These are phyloP conservation scores for Bradypus variegatus DNA, from an alignment of 2,797 vertebrate genomes.

Conservation along the genomic window DNA sequence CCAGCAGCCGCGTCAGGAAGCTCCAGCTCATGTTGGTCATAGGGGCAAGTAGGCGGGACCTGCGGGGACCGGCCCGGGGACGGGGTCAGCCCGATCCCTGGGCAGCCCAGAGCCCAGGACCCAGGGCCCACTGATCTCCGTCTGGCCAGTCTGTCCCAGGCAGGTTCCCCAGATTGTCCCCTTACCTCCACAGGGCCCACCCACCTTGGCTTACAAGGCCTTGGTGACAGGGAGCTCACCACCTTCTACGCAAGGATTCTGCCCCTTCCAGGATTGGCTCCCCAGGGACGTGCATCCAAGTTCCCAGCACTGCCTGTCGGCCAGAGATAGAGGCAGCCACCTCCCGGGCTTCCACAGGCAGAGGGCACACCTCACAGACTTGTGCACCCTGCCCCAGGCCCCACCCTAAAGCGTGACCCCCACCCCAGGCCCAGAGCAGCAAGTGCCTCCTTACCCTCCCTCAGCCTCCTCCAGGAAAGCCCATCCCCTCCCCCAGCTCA, in stretches of 20 bases:
- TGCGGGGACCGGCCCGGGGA: constrained; percentile 59
- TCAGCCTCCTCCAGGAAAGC: background rate
- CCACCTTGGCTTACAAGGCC: background rate
- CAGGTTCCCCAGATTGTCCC: background rate
- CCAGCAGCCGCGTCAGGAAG: constrained; percentile 97
- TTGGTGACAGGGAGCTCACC: background rate
- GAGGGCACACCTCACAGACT: background rate
- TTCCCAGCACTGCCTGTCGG: too few relatives aligned
- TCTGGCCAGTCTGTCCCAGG: too few relatives aligned
- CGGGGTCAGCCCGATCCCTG: background rate
- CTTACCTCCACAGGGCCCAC: background rate
- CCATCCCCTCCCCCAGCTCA: background rate
- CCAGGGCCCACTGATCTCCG: too few relatives aligned
- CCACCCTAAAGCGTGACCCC: background rate
- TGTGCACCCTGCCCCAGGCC: background rate
- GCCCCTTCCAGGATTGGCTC: background rate
- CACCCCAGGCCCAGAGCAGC: background rate
- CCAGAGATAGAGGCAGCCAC: background rate
- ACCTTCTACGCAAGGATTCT: background rate
- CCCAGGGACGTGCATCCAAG: background rate
- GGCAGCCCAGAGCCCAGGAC: background rate
- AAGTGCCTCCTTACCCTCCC: background rate
- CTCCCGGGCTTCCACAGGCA: background rate
- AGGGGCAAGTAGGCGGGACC: constrained; percentile 84
- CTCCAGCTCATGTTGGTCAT: constrained; percentile 99